Base-by-base conservation (phyloP, 2,797 vertebrate genomes). In the Gephyroberyx darwinii region DNA sequence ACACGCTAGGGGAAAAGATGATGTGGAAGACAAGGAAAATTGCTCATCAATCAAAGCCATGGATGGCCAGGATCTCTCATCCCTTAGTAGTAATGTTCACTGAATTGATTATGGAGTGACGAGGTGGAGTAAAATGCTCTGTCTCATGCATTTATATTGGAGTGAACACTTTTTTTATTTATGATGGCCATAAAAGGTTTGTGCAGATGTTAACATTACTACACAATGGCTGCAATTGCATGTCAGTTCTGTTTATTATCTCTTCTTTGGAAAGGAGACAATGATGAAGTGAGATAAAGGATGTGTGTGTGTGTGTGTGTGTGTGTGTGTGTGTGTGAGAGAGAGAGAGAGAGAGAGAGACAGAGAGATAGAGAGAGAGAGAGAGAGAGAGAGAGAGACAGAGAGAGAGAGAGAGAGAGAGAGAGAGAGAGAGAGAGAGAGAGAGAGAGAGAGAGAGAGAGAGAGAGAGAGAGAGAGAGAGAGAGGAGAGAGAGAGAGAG, bases 91-190 rank as follows among this genome's bases (percentile, higher is more conserved):
- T 84, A 84, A 88, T 87, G 82, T 84, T 89, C 80, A 75, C 54
- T 74, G 81, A 80, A 86, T 88, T 89, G 87, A 88, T 88, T 79
- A 75, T 71, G 55, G 77, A 88, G 73, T 83, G 84, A 88, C 82
- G 81, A 88, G 85, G 80, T 84, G 70, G 73, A 77, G 70, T 83
- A 79, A 89, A 85, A 84, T 64, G 77, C 74, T 78, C 80, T 26
- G 26, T 75, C 81, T 80, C 65, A n/a, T 41, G 6, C 70, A 75
- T 88, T 87, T 80, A 83, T 71, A 39, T 81, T 65, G 50, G 65
- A 83, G 58, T 26, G 62, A 79, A 78, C 69, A 7, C 1, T 81
- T 82, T 82, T 64, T 43, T 26, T 26, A 56, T 84, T 84, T 85
- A 86, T 81, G 65, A 68, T 7, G 39, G 69, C 50, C 43, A 67